These are phyloP conservation scores for Holacanthus passer DNA, from an alignment of 2,113 vertebrate species.

Conservation along the genomic window DNA sequence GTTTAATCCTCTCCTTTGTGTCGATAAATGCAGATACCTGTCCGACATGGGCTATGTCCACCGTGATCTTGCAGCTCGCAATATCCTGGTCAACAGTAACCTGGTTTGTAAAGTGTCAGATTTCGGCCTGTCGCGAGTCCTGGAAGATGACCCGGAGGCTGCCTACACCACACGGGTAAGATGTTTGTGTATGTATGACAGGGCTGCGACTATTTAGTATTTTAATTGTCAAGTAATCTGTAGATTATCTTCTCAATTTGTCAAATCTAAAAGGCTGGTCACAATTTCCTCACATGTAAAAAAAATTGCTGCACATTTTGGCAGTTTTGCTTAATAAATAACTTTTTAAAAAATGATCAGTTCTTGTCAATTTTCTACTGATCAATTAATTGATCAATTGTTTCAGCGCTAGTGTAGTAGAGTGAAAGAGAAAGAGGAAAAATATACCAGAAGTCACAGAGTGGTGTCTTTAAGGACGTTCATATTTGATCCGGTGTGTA, in stretches of 20 bases:
- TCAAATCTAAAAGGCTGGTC: neutral
- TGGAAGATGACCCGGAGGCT: constrained; percentile 78
- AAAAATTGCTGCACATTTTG: neutral
- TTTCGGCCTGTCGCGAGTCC: constrained; percentile 76
- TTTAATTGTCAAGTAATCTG: neutral
- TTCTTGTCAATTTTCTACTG: neutral
- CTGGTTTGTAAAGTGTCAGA: constrained; percentile 80
- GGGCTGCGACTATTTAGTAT: neutral
- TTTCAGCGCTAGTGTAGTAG: neutral
- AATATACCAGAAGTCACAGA: neutral
- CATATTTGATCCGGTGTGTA: constrained; percentile 30
- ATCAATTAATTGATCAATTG: neutral
- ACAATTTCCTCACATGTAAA: neutral
- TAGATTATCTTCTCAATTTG: neutral
- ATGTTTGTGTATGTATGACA: neutral
- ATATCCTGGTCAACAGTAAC: constrained; percentile 80
- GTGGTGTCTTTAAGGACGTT: constrained; percentile 21
- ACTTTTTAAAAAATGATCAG: neutral
- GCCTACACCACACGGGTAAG: constrained; percentile 77
- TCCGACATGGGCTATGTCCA: constrained; percentile 82
- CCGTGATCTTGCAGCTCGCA: constrained; percentile 79
- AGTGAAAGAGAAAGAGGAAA: neutral
- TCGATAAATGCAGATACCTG: constrained; percentile 68
- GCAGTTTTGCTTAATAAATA: neutral
- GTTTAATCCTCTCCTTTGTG: neutral